Evolutionary conservation across 2,797 vertebrate species (phyloP).

Genomic region (Streptopelia turtur): DNA sequence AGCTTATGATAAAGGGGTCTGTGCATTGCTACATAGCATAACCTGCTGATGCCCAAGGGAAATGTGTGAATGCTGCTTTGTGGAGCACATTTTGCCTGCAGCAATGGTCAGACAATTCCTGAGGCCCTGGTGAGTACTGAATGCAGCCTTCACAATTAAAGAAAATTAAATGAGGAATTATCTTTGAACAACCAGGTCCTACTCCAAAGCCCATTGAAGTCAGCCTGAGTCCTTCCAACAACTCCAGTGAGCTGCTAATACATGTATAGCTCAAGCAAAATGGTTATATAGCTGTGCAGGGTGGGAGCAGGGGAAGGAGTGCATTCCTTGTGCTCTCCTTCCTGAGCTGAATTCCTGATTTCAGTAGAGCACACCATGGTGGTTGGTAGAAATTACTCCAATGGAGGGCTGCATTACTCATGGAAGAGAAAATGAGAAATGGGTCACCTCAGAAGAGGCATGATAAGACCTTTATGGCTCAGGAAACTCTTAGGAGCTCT

Average conservation of each 20-base stretch:
- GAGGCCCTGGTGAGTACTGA: too few species aligned
- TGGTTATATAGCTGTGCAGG: too few species aligned
- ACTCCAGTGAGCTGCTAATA: too few species aligned
- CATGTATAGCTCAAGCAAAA: not conserved
- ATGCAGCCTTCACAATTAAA: not conserved
- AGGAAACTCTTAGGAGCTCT: not conserved
- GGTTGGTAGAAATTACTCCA: not conserved
- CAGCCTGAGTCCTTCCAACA: too few species aligned
- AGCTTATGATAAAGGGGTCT: not conserved
- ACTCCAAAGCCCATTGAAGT: not conserved
- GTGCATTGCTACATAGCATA: not conserved
- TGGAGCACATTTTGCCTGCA: too few species aligned
- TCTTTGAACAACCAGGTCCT: not conserved
- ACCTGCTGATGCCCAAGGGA: not conserved
- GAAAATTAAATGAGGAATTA: not conserved
- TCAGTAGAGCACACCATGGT: not conserved
- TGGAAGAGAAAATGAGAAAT: too few species aligned
- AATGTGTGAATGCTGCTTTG: too few species aligned
- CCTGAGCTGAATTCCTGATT: not conserved
- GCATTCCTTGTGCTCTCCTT: not conserved
- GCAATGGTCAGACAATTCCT: too few species aligned
- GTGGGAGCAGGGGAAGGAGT: not conserved
- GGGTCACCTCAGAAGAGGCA: not conserved
- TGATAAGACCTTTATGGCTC: not conserved
- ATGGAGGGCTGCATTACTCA: not conserved